These are phyloP conservation scores for Myotis lucifugus DNA, from an alignment of 2,113 vertebrate genomes.

Conservation along the genomic window DNA sequence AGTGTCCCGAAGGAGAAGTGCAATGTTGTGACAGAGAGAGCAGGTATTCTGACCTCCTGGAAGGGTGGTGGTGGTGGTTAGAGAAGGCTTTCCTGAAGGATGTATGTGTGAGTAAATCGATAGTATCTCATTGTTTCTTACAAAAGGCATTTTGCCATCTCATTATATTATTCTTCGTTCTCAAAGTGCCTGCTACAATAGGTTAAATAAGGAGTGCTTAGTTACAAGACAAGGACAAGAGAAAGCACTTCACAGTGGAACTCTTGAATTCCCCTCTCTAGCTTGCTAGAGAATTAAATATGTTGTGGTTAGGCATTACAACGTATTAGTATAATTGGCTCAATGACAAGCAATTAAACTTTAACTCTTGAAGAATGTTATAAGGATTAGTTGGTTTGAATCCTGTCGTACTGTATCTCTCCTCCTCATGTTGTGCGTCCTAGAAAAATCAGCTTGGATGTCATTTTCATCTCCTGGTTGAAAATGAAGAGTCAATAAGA, in stretches of 20 bases:
- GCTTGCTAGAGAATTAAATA: not conserved
- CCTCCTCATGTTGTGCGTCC: not conserved
- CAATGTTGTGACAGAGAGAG: not conserved
- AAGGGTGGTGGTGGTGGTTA: not conserved
- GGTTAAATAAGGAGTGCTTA: not conserved
- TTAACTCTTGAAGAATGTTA: not conserved
- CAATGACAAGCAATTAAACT: not conserved
- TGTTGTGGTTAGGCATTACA: not conserved
- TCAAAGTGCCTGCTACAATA: not conserved
- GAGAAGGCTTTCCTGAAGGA: not conserved
- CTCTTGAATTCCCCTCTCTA: not conserved
- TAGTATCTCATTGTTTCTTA: not conserved
- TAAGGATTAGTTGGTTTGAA: not conserved
- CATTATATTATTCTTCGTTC: constrained; percentile 33
- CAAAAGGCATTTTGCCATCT: not conserved
- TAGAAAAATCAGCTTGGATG: not conserved
- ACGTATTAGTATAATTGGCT: not conserved
- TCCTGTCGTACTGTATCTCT: not conserved
- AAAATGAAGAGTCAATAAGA: not conserved
- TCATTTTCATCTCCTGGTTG: constrained; percentile 41
- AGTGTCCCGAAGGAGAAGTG: not conserved
- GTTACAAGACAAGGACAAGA: not conserved
- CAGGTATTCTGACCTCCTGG: not conserved
- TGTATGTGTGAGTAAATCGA: not conserved
- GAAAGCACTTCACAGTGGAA: not conserved